Conservation (phyloP, 1,140 invertebrate species). For the Schlechtendalia chinensis region DNA sequence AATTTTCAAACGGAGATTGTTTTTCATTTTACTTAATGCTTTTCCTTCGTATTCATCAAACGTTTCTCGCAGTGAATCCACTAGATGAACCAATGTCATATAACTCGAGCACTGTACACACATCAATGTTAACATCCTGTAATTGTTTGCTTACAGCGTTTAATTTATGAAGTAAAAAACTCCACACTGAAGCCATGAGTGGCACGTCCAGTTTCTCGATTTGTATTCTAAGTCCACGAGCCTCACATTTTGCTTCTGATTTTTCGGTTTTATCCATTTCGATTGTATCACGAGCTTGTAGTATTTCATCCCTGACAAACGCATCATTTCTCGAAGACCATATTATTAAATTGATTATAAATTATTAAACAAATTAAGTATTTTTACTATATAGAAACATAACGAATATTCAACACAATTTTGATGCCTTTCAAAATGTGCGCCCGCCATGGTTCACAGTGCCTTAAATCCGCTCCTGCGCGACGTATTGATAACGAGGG, state of each 20-base stretch:
- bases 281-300: neutral
- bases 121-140: neutral
- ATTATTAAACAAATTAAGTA: too few species aligned
- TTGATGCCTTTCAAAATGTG: too few species aligned
- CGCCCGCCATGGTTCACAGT: too few species aligned
- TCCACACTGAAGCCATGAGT: neutral
- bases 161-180: neutral
- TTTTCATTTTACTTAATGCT: neutral
- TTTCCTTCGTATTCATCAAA: slow-evolving; percentile 11
- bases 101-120: neutral
- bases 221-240: neutral
- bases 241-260: neutral
- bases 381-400: too few species aligned
- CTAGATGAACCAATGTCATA: slow-evolving; percentile 1
- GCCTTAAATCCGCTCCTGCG: too few species aligned
- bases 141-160: slow-evolving; percentile 19
- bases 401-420: too few species aligned
- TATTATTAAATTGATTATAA: too few species aligned
- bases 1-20: neutral
- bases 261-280: slow-evolving; percentile 8
- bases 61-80: neutral
- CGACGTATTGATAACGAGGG: too few species aligned
- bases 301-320: slow-evolving; percentile 1
- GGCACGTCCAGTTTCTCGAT: neutral
- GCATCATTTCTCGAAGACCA: neutral